These are phyloP conservation scores for Champsocephalus gunnari DNA, from an alignment of 2,797 vertebrate genomes.

Conservation along the genomic window DNA sequence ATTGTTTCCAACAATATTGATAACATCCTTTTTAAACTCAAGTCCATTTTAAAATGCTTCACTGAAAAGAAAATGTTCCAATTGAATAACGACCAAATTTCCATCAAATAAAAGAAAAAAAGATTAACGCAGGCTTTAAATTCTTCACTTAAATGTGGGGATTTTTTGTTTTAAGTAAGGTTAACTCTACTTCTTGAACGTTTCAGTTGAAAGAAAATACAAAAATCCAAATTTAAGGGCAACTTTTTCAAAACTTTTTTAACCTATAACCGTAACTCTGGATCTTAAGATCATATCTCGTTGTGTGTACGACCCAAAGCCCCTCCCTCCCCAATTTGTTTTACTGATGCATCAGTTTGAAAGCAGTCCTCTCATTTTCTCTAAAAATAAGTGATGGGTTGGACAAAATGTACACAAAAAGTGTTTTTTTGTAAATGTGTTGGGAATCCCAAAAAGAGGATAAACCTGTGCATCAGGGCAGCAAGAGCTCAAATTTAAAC, in stretches of 20 bases:
- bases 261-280: slow-evolving; percentile 62
- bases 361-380: slow-evolving; percentile 6
- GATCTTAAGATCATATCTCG: slow-evolving; percentile 51
- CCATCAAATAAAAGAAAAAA: slow-evolving; percentile 54
- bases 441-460: background rate
- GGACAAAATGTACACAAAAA: slow-evolving; percentile 43
- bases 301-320: slow-evolving; percentile 61
- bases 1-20: slow-evolving; percentile 71
- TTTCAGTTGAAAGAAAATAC: slow-evolving; percentile 47
- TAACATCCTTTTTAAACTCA: slow-evolving; percentile 66
- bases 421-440: background rate
- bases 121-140: slow-evolving; percentile 59
- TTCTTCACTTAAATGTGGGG: slow-evolving; percentile 76
- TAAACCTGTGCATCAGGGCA: slow-evolving; percentile 81
- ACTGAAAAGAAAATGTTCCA: slow-evolving; percentile 82
- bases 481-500: slow-evolving; percentile 68
- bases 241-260: slow-evolving; percentile 58
- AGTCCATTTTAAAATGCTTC: slow-evolving; percentile 75
- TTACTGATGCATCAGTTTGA: slow-evolving; percentile 69
- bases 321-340: slow-evolving; percentile 60
- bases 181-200: slow-evolving; percentile 58
- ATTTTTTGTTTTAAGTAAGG: slow-evolving; percentile 53
- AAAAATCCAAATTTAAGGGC: slow-evolving; percentile 72
- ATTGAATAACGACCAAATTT: slow-evolving; percentile 77
- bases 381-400: background rate